Evolutionary conservation across 2,797 vertebrate species (phyloP).

Genomic region (Dallia pectoralis): DNA sequence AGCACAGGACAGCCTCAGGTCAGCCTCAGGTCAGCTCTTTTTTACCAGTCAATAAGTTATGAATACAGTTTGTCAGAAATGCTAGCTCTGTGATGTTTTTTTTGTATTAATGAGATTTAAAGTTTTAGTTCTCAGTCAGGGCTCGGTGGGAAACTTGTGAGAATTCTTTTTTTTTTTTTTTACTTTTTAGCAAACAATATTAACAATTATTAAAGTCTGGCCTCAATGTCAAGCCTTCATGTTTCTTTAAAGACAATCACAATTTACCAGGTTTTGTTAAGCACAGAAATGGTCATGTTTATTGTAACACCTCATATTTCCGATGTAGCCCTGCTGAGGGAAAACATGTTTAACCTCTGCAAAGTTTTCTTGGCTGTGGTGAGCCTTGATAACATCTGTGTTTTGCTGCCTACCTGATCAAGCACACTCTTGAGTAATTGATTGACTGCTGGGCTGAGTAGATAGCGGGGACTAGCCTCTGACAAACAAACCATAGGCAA

Average conservation of each 20-base stretch:
- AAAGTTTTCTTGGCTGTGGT: neutral
- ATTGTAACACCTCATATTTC: neutral
- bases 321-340: neutral
- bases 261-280: neutral
- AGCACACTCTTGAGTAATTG: conserved; percentile 27
- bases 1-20: neutral
- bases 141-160: too few relatives aligned
- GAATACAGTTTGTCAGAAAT: too few relatives aligned
- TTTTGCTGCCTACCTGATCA: conserved; percentile 15
- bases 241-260: neutral
- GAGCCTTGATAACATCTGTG: conserved; percentile 35
- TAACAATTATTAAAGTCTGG: neutral
- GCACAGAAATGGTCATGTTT: neutral
- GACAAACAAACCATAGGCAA: conserved; percentile 1
- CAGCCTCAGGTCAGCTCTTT: neutral
- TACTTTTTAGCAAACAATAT: too few relatives aligned
- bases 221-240: neutral
- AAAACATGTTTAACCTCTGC: conserved; percentile 36
- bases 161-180: too few relatives aligned
- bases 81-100: too few relatives aligned
- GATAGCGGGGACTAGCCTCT: conserved; percentile 9
- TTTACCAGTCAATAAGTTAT: neutral
- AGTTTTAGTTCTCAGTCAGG: too few relatives aligned
- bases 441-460: conserved; percentile 8
- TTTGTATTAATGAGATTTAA: too few relatives aligned